Base-by-base conservation (phyloP, 2,797 vertebrate species). In the Ptychadena robeensis region DNA sequence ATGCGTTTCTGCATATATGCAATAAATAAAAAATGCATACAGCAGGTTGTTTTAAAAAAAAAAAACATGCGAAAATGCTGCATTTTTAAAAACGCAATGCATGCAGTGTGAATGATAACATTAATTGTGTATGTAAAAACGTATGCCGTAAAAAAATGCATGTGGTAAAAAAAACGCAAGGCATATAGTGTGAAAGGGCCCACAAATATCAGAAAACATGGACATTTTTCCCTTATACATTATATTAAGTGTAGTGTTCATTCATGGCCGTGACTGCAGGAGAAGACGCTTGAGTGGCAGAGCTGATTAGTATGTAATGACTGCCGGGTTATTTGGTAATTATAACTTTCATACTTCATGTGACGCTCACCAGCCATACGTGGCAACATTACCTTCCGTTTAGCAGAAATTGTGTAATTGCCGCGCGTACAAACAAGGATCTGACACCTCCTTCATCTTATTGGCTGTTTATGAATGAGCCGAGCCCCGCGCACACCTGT, bases 261-360 rank as follows among this genome's bases (percentile, higher is more conserved):
- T 65, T 76, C 25, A 30, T 4, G 18, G 74, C 37, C 0, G 59
- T 27, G 31, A 38, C 57, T 63, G 12, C 40, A 12, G 11, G 7
- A 57, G n/a, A 65, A 30, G 30, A 65, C 10, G 25, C 22, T 12
- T 76, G 73, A 65, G 27, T 65, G 73, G 37, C 73, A 64, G 35
- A 30, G 35, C 59, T 76, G 37, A 77, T 65, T 25, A 48, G 28
- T 65, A 44, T 40, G 37, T 76, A 31, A 37, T 65, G 61, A 65
- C 73, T 40, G 63, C 9, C 2, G 28, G 63, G 63, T 67, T 77
- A 77, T 34, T 48, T 61, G 40, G 30, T 77, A 77, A 77, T 77
- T 66, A 66, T 77, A 66, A 14, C 18, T 40, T 77, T 67, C 63
- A 65, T 67, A 67, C 40, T 77, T 18, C 37, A 53, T 66, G 63